phyloP scores from a whole-genome alignment of 2,113 vertebrate species.

The Nothocercus nigrocapillus region DNA sequence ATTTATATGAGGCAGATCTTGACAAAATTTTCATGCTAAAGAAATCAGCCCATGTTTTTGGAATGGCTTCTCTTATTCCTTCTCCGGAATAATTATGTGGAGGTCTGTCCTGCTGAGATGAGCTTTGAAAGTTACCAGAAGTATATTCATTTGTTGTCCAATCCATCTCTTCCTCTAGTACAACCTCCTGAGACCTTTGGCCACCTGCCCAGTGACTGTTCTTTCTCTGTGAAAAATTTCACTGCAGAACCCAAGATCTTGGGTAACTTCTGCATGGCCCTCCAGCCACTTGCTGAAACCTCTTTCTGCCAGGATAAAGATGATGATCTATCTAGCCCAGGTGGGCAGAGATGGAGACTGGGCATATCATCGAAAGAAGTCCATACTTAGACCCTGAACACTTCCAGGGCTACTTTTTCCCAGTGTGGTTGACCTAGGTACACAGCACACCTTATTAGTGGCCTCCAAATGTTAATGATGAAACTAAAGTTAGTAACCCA shows the following conservation, averaged over 20 bases:
- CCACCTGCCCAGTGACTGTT: background rate
- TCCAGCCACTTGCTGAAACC: background rate
- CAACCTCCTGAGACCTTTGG: background rate
- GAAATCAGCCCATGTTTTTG: background rate
- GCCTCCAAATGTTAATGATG: background rate
- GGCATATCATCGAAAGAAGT: background rate
- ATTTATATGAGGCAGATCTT: background rate
- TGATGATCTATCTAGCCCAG: background rate
- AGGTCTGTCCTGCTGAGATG: background rate
- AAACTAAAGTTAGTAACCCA: background rate
- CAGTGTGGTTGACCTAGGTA: background rate
- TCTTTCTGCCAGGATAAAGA: background rate
- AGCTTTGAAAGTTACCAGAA: background rate
- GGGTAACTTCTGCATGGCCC: background rate
- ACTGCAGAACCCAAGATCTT: background rate
- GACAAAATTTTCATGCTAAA: background rate
- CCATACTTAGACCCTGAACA: background rate
- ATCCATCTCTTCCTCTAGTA: background rate
- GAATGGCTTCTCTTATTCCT: background rate
- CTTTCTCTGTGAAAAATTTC: background rate
- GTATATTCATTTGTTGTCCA: background rate
- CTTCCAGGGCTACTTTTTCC: background rate
- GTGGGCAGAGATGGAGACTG: background rate
- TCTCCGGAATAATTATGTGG: background rate
- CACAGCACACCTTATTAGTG: background rate